Percentiles rank a stretch among this genome's conserved stretches.
Evolutionary conservation across 2,113 vertebrate genomes (phyloP).

Genomic region (Sceloporus undulatus): DNA sequence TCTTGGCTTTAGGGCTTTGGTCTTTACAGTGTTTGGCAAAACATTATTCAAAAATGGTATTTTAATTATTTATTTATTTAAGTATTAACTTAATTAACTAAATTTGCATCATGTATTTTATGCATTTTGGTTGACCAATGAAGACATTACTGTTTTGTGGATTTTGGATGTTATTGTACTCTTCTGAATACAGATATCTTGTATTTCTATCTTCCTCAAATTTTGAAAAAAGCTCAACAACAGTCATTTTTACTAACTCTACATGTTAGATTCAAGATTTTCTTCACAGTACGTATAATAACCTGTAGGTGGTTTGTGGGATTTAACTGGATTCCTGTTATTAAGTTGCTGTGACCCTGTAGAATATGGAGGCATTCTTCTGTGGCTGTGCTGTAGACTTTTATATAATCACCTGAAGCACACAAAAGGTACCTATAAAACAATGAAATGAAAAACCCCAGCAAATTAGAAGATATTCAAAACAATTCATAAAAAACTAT

Average conservation of each 20-base stretch:
- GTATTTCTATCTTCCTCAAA: background rate
- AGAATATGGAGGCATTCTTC: slow-evolving; percentile 89
- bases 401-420: slow-evolving; percentile 88
- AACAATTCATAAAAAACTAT: background rate
- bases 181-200: background rate
- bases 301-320: slow-evolving; percentile 94
- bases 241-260: background rate
- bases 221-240: background rate
- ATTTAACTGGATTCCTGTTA: slow-evolving; percentile 88
- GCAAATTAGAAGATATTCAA: background rate
- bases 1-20: no score
- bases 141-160: no score
- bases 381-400: slow-evolving; percentile 89
- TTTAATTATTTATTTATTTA: background rate
- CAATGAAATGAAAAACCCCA: background rate
- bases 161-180: no score
- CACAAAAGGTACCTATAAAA: slow-evolving; percentile 87
- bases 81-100: no score
- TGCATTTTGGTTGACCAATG: no score
- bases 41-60: background rate
- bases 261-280: slow-evolving; percentile 1
- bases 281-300: background rate
- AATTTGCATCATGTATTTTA: no score
- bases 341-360: slow-evolving; percentile 86
- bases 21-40: background rate